Conservation (phyloP, 2,113 vertebrate genomes). For the Scortum barcoo region DNA sequence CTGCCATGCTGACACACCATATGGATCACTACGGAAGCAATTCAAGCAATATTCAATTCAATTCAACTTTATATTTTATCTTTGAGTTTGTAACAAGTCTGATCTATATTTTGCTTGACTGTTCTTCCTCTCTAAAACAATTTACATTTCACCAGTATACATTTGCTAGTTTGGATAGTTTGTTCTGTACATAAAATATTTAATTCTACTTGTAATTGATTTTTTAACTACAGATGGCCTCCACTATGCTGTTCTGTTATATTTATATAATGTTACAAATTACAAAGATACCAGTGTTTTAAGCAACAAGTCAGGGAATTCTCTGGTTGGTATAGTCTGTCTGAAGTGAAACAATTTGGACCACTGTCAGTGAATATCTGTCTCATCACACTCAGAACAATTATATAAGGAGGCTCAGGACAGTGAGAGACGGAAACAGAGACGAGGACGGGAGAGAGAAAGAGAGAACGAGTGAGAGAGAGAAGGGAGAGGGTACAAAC, state of each 20-base stretch:
- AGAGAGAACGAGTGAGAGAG: conserved; percentile 14
- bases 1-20: conserved; percentile 6
- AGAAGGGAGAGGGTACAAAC: conserved; percentile 50
- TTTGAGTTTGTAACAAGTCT: not conserved
- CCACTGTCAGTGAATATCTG: conserved; percentile 36
- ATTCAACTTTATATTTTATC: not conserved
- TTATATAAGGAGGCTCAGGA: conserved; percentile 62
- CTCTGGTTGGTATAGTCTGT: conserved; percentile 31
- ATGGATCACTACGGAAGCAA: not conserved
- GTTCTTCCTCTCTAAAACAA: not conserved
- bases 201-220: not conserved
- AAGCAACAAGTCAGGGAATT: conserved; percentile 47
- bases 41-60: too few species aligned
- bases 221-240: not conserved
- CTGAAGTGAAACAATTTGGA: conserved; percentile 22
- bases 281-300: conserved; percentile 13
- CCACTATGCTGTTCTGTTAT: not conserved
- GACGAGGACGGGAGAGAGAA: conserved; percentile 23
- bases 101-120: not conserved
- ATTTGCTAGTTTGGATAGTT: not conserved
- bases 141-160: not conserved
- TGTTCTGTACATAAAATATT: not conserved
- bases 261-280: conserved; percentile 7
- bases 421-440: conserved; percentile 38
- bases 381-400: conserved; percentile 46